phyloP scores from a whole-genome alignment of 2,113 vertebrate species.

The Alectura lathami region DNA sequence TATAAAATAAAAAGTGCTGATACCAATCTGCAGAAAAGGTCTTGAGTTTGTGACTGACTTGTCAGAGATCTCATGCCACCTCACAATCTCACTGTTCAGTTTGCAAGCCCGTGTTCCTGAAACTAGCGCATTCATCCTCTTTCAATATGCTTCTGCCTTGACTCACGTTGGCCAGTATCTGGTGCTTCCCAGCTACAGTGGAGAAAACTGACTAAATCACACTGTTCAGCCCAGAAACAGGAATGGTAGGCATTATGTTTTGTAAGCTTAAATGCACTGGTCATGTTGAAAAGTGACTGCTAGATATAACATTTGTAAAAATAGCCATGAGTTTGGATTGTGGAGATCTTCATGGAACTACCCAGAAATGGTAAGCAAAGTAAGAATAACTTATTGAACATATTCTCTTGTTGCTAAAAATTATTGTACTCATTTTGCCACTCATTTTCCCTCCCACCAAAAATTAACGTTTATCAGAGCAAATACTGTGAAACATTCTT shows the following conservation, averaged over 20 bases:
- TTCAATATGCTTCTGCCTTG: slow-evolving; percentile 57
- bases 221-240: slow-evolving; percentile 57
- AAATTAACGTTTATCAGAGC: not conserved
- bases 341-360: not conserved
- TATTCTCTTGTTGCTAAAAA: not conserved
- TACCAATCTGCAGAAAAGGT: not conserved
- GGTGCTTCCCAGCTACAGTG: slow-evolving; percentile 62
- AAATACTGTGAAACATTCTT: not conserved
- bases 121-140: slow-evolving; percentile 62
- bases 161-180: slow-evolving; percentile 49
- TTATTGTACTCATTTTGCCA: not conserved
- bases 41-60: not conserved
- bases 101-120: slow-evolving; percentile 56
- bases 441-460: not conserved
- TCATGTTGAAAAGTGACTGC: not conserved
- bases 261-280: not conserved
- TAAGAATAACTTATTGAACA: not conserved
- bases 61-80: slow-evolving; percentile 20
- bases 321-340: not conserved
- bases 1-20: not conserved
- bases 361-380: not conserved
- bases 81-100: slow-evolving; percentile 60
- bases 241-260: slow-evolving; percentile 18
- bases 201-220: slow-evolving; percentile 62
- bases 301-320: not conserved